phyloP scores from a whole-genome alignment of 2,113 vertebrate species.

The Otolemur garnettii region DNA sequence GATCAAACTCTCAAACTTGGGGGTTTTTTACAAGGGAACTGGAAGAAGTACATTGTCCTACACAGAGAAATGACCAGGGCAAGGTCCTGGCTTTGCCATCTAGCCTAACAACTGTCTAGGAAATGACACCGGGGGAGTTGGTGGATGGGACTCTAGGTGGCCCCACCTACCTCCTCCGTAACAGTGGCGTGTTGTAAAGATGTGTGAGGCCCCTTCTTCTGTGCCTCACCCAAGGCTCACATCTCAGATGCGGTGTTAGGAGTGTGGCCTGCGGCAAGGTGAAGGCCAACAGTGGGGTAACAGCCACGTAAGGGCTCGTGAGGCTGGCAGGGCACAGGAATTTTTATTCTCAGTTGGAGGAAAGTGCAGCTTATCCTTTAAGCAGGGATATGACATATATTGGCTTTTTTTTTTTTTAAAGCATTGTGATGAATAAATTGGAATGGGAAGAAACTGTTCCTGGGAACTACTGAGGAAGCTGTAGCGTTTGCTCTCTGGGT shows the following conservation, averaged over 20 bases:
- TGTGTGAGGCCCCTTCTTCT: not conserved
- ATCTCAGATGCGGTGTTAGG: not conserved
- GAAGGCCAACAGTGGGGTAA: not conserved
- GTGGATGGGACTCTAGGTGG: not conserved
- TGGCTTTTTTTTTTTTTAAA: not conserved
- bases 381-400: not conserved
- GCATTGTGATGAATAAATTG: not conserved
- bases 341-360: not conserved
- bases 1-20: not conserved
- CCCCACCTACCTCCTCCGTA: too few species aligned
- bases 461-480: not conserved
- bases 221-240: not conserved
- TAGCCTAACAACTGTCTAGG: not conserved
- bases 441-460: not conserved
- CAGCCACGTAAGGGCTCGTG: not conserved
- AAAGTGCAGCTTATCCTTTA: not conserved
- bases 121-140: not conserved
- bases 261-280: not conserved
- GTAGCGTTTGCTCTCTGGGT: not conserved
- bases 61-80: not conserved
- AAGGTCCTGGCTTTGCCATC: not conserved
- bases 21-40: not conserved
- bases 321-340: not conserved
- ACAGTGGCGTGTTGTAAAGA: not conserved
- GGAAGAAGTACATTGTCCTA: not conserved